phyloP scores from a whole-genome alignment of 2,797 vertebrate genomes.

The Sandelia bainsii region DNA sequence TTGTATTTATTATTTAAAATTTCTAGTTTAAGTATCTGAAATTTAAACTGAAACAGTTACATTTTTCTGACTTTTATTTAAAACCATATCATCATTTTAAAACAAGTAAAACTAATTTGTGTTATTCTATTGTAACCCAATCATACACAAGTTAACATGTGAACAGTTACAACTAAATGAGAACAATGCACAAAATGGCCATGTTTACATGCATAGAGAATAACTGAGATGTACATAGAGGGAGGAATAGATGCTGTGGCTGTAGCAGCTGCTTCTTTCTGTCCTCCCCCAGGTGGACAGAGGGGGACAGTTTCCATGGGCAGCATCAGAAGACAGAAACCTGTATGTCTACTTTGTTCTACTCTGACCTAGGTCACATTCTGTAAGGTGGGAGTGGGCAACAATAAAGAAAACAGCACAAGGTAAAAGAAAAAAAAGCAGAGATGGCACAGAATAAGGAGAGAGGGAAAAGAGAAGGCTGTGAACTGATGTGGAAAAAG shows the following conservation, averaged over 20 bases:
- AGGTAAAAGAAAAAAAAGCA: neutral
- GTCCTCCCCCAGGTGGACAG: constrained; percentile 32
- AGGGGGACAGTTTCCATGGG: constrained; percentile 18
- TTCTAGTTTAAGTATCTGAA: too few relatives aligned
- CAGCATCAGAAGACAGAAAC: constrained; percentile 39
- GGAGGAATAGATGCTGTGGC: neutral
- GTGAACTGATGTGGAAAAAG: constrained; percentile 13
- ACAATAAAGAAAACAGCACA: constrained; percentile 4
- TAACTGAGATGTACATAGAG: too few relatives aligned
- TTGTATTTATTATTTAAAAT: too few relatives aligned
- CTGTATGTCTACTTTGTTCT: constrained; percentile 12
- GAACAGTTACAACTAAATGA: too few relatives aligned
- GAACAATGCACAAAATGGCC: too few relatives aligned
- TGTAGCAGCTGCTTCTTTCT: constrained; percentile 27
- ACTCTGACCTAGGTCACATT: constrained; percentile 23
- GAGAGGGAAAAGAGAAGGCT: constrained; percentile 1
- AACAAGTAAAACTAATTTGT: too few relatives aligned
- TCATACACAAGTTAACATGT: too few relatives aligned
- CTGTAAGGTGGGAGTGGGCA: neutral
- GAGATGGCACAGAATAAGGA: constrained; percentile 3
- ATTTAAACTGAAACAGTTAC: too few relatives aligned
- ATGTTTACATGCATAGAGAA: too few relatives aligned
- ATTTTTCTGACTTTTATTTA: too few relatives aligned
- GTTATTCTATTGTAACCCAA: too few relatives aligned
- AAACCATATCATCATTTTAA: too few relatives aligned